Evolutionary conservation across 2,888 invertebrate species (phyloP).

Genomic region (Piscicola geometra): DNA sequence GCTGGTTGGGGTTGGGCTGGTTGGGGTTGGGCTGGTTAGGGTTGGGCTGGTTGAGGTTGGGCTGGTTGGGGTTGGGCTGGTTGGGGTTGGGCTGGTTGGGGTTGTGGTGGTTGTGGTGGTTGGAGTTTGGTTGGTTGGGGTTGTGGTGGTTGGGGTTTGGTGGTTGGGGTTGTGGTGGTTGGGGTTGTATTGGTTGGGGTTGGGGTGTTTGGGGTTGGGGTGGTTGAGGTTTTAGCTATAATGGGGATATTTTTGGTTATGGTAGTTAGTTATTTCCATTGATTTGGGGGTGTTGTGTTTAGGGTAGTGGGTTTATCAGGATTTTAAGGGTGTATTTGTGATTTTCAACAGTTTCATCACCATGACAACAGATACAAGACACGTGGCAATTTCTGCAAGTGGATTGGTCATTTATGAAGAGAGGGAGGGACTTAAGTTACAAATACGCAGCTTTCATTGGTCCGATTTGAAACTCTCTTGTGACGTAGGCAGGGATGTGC

Average conservation of each 20-base stretch:
- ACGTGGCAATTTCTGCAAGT: neutral
- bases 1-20: neutral
- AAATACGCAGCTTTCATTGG: neutral
- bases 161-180: too few relatives aligned
- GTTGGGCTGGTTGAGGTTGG: neutral
- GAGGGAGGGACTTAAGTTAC: neutral
- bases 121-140: too few relatives aligned
- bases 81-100: neutral
- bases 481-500: neutral
- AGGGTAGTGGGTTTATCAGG: too few relatives aligned
- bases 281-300: too few relatives aligned
- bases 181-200: too few relatives aligned
- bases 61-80: neutral
- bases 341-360: neutral
- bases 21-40: neutral
- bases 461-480: neutral
- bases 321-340: too few relatives aligned
- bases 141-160: too few relatives aligned
- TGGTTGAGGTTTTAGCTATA: too few relatives aligned
- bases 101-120: too few relatives aligned
- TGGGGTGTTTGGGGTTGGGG: too few relatives aligned
- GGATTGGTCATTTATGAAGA: neutral
- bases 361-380: neutral
- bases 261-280: too few relatives aligned
- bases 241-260: too few relatives aligned